A percentile compares a stretch with the other conserved stretches of the same genome.
Evolutionary conservation across 2,888 invertebrate genomes (phyloP).

Genomic region (Drosophila mimetica): DNA sequence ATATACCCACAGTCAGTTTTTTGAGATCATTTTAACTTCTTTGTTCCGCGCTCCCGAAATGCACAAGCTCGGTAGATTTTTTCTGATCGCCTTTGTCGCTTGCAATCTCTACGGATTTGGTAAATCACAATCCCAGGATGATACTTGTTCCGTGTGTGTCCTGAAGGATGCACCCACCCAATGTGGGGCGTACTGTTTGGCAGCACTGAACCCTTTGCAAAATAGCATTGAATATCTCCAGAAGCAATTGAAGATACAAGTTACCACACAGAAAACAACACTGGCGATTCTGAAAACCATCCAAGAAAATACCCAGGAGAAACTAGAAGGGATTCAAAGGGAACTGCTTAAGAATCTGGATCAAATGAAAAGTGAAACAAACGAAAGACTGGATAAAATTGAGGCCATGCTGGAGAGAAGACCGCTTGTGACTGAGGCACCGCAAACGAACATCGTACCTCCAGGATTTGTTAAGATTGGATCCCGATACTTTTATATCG

Average conservation of each 20-base stretch:
- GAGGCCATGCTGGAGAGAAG: neutral
- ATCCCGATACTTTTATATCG: neutral
- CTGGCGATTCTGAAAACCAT: neutral
- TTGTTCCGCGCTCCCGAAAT: too few relatives aligned
- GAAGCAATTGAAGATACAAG: neutral
- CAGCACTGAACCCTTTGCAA: neutral
- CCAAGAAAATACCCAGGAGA: neutral
- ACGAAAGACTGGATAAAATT: neutral
- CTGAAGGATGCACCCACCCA: neutral
- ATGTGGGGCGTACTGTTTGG: too few relatives aligned
- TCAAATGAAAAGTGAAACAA: neutral
- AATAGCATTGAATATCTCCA: neutral
- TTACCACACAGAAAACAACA: neutral
- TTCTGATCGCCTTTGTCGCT: too few relatives aligned
- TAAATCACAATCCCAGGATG: too few relatives aligned
- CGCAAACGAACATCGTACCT: neutral
- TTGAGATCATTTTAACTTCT: too few relatives aligned
- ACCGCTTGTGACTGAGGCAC: neutral
- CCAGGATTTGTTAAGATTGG: constrained; percentile 26
- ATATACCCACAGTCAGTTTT: too few relatives aligned
- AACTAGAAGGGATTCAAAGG: neutral
- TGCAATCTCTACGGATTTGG: too few relatives aligned
- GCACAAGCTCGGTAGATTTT: too few relatives aligned
- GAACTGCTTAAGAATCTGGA: neutral
- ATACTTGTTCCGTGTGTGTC: too few relatives aligned